Evolutionary conservation across 2,113 vertebrate genomes (phyloP).

Genomic region (Halichoerus grypus): DNA sequence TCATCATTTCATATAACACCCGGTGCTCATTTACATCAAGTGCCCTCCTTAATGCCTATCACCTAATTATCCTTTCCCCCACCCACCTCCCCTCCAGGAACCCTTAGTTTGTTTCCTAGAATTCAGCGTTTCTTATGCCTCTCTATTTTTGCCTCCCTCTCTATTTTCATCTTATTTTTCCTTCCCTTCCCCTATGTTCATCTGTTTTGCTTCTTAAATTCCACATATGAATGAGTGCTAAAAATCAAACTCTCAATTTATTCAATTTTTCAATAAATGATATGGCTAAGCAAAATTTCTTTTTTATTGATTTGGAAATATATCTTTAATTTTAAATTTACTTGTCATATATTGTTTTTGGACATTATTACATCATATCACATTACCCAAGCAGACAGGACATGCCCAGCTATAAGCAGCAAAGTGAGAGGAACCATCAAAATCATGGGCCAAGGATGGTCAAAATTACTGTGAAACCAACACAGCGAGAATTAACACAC

Average conservation of each 20-base stretch:
- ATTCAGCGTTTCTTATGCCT: background rate
- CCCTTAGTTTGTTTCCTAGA: background rate
- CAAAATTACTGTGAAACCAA: slow-evolving; percentile 26
- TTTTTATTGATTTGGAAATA: background rate
- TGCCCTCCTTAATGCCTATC: background rate
- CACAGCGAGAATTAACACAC: background rate
- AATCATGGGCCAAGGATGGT: background rate
- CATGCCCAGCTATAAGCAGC: background rate
- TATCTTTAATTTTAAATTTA: slow-evolving; percentile 20
- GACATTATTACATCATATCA: background rate
- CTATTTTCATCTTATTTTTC: background rate
- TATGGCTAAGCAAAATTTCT: background rate
- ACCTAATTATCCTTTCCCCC: background rate
- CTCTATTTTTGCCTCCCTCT: background rate
- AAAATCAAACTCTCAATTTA: slow-evolving; percentile 37
- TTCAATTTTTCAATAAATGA: background rate
- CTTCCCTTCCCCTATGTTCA: background rate
- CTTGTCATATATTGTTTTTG: background rate
- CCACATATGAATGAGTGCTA: background rate
- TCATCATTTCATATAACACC: background rate
- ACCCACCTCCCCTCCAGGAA: background rate
- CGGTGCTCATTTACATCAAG: background rate
- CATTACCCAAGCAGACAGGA: background rate
- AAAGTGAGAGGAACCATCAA: slow-evolving; percentile 6
- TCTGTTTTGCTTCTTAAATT: background rate